A percentile compares a stretch with the other conserved stretches of the same genome.
Evolutionary conservation across 92 coral and sea anemone genomes (phyloP).

Genomic region (Desmophyllum pertusum): DNA sequence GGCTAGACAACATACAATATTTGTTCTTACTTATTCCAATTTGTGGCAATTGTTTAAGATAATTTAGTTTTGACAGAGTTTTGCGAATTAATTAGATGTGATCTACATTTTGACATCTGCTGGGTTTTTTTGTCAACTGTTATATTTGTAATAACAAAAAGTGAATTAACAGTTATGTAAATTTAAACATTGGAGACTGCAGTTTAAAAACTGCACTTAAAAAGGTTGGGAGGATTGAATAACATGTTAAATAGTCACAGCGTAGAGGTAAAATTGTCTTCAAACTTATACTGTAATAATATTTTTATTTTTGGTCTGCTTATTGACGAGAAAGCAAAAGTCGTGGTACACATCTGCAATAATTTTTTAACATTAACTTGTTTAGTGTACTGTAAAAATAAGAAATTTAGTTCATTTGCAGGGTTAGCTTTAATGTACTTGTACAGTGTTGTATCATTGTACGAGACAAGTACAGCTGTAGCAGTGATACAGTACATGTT

Average conservation of each 20-base stretch:
- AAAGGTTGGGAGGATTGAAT: background rate
- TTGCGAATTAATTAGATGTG: background rate
- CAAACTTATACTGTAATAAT: background rate
- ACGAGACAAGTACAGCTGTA: too few species aligned
- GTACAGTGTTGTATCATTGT: too few species aligned
- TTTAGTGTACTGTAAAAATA: too few species aligned
- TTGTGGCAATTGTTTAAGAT: background rate
- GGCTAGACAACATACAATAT: background rate
- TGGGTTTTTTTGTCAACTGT: background rate
- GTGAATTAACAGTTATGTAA: conserved; percentile 26
- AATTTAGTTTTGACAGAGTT: background rate
- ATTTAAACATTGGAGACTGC: conserved; percentile 5
- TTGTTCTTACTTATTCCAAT: background rate
- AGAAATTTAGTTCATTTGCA: too few species aligned
- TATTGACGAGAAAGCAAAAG: background rate
- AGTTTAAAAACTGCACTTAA: background rate
- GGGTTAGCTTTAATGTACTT: too few species aligned
- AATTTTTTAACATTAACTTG: background rate
- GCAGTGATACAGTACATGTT: too few species aligned
- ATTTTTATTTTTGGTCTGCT: background rate
- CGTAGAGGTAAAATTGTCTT: conserved; percentile 4
- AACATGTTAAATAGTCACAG: background rate
- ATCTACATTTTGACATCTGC: background rate
- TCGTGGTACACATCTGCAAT: background rate
- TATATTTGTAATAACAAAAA: conserved; percentile 3